Percentiles rank a stretch among this genome's conserved stretches.
phyloP scores from a whole-genome alignment of 2,113 vertebrate genomes.

The Synchiropus splendidus region DNA sequence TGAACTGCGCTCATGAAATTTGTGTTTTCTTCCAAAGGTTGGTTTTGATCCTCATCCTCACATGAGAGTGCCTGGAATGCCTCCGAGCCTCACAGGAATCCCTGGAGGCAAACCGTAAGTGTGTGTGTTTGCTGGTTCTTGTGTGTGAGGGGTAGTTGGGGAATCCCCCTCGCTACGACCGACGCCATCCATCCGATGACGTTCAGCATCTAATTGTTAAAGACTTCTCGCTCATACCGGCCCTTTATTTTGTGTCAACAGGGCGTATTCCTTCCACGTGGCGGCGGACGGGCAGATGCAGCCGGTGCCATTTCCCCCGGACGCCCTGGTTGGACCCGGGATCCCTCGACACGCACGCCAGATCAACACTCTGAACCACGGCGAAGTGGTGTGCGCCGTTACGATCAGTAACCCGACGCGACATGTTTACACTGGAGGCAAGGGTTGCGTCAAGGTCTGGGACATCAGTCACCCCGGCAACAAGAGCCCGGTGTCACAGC shows the following conservation, averaged over 20 bases:
- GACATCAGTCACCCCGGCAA: constrained; percentile 95
- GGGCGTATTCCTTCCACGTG: constrained; percentile 92
- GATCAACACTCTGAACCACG: constrained; percentile 92
- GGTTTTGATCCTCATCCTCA: constrained; percentile 90
- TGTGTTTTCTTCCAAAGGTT: constrained; percentile 63
- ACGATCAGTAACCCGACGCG: constrained; percentile 96
- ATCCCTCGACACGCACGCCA: constrained; percentile 92
- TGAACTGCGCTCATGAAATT: constrained; percentile 22
- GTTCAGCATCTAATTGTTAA: not conserved
- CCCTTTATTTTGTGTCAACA: constrained; percentile 26
- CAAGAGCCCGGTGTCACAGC: constrained; percentile 95
- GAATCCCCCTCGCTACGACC: too few relatives aligned
- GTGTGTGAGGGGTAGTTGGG: too few relatives aligned
- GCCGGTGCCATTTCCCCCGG: constrained; percentile 90
- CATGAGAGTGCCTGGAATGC: constrained; percentile 85
- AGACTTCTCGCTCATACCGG: too few relatives aligned
- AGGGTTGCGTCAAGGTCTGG: constrained; percentile 97
- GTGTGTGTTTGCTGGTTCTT: constrained; percentile 6
- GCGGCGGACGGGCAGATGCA: constrained; percentile 95
- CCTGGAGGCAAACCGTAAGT: constrained; percentile 95
- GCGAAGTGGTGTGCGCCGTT: constrained; percentile 92
- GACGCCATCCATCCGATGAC: too few relatives aligned
- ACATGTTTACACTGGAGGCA: constrained; percentile 92
- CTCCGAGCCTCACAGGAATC: constrained; percentile 84
- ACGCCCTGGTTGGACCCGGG: constrained; percentile 85